A percentile compares a stretch with the other conserved stretches of the same genome.
phyloP scores from a whole-genome alignment of 2,113 vertebrate species.

The Tetraodon nigroviridis region DNA sequence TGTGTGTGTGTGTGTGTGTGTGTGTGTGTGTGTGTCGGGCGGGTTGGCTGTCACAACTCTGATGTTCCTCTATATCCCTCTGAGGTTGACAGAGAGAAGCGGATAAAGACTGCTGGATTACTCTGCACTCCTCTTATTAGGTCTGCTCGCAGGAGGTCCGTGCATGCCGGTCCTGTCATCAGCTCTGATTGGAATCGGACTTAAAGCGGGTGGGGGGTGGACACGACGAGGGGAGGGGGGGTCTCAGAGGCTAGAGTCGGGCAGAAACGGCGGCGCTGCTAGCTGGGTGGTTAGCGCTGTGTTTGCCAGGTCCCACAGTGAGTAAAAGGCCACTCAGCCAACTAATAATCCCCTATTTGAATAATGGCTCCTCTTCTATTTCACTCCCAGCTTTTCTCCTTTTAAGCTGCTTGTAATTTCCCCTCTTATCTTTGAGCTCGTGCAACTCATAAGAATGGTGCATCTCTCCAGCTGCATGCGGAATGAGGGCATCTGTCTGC shows the following conservation, averaged over 20 bases:
- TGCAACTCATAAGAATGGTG: slow-evolving; percentile 45
- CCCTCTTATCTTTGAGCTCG: slow-evolving; percentile 48
- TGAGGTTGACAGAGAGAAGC: slow-evolving; percentile 50
- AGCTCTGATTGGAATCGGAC: slow-evolving; percentile 53
- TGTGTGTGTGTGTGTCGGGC: background rate
- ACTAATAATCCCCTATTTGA: slow-evolving; percentile 64
- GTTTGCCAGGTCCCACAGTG: slow-evolving; percentile 27
- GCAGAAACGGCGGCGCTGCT: slow-evolving; percentile 5
- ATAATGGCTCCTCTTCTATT: slow-evolving; percentile 59
- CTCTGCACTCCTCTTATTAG: slow-evolving; percentile 58
- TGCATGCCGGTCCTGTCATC: slow-evolving; percentile 48
- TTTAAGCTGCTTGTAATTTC: slow-evolving; percentile 61
- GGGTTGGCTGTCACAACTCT: slow-evolving; percentile 35
- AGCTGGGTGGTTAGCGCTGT: slow-evolving; percentile 25
- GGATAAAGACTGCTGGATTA: slow-evolving; percentile 59
- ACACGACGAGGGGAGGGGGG: background rate
- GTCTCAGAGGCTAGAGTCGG: slow-evolving; percentile 20
- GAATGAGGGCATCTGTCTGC: slow-evolving; percentile 38
- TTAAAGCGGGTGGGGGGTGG: slow-evolving; percentile 30
- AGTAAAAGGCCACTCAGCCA: slow-evolving; percentile 53
- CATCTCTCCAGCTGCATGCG: slow-evolving; percentile 42
- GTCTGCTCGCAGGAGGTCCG: slow-evolving; percentile 39
- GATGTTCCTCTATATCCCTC: slow-evolving; percentile 47
- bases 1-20: background rate
- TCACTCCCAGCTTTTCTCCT: slow-evolving; percentile 47